Evolutionary conservation across 1,140 invertebrate genomes (phyloP).

Genomic region (Adelges cooleyi): DNA sequence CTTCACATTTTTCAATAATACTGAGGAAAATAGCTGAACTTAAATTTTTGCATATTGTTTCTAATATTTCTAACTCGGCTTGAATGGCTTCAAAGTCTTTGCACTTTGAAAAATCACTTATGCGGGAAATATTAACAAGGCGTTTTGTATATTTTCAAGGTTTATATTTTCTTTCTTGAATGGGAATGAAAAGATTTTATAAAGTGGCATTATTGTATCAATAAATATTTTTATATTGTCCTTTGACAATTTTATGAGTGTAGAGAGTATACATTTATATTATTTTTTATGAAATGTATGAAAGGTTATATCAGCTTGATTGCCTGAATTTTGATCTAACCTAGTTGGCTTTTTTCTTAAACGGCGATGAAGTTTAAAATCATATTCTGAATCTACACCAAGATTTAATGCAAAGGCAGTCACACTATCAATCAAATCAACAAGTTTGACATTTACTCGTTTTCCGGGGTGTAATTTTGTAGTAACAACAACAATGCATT

Average conservation of each 20-base stretch:
- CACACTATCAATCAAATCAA: neutral
- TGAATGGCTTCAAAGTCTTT: neutral
- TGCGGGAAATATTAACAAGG: neutral
- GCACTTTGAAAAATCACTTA: neutral
- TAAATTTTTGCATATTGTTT: conserved; percentile 1
- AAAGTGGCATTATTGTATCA: conserved; percentile 1
- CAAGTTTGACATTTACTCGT: too few relatives aligned
- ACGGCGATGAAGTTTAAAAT: neutral
- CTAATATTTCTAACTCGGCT: conserved; percentile 4
- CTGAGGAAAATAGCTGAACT: neutral
- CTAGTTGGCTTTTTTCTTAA: neutral
- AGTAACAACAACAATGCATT: too few relatives aligned
- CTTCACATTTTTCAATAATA: neutral
- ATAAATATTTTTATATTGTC: conserved; percentile 7
- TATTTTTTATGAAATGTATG: conserved; percentile 1
- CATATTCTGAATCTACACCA: conserved; percentile 2
- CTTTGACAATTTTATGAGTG: neutral
- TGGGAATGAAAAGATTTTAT: conserved; percentile 3
- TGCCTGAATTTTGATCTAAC: neutral
- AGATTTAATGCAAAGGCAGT: neutral
- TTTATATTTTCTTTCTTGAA: neutral
- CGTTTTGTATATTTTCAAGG: neutral
- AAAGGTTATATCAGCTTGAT: conserved; percentile 1
- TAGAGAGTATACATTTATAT: conserved; percentile 1
- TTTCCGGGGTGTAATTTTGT: too few relatives aligned